Conservation (phyloP, 2,888 invertebrate species). For the Xanthorhoe designata region DNA sequence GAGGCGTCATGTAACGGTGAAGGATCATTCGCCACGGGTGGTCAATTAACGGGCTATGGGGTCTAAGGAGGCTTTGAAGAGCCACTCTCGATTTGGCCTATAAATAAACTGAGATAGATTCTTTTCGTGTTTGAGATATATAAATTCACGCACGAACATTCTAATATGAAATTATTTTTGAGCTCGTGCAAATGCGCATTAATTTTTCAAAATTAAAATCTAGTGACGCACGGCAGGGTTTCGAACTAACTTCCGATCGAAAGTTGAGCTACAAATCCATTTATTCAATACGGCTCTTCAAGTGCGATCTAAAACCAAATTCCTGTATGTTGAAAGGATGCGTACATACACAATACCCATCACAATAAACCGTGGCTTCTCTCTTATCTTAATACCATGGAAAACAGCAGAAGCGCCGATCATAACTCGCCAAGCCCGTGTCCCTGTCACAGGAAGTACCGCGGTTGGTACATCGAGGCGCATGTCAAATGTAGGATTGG, state of each 20-base stretch:
- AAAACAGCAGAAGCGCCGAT: conserved; percentile 37
- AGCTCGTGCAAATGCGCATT: no score
- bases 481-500: conserved; percentile 31
- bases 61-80: neutral
- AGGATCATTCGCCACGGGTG: conserved; percentile 38
- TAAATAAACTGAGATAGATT: neutral
- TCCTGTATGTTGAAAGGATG: neutral
- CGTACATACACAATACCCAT: conserved; percentile 18
- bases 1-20: conserved; percentile 37
- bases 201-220: no score
- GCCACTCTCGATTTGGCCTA: neutral
- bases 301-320: neutral
- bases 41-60: conserved; percentile 39
- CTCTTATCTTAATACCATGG: conserved; percentile 32
- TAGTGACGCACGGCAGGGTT: no score
- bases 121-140: neutral
- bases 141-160: no score
- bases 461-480: conserved; percentile 29
- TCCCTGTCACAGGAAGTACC: conserved; percentile 55
- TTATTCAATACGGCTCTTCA: no score
- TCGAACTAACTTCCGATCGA: no score
- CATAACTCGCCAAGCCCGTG: conserved; percentile 62
- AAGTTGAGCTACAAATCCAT: no score
- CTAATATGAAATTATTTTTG: no score
- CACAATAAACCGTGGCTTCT: conserved; percentile 21